Conservation (phyloP, 2,113 vertebrate genomes). For the Trogon surrucura region DNA sequence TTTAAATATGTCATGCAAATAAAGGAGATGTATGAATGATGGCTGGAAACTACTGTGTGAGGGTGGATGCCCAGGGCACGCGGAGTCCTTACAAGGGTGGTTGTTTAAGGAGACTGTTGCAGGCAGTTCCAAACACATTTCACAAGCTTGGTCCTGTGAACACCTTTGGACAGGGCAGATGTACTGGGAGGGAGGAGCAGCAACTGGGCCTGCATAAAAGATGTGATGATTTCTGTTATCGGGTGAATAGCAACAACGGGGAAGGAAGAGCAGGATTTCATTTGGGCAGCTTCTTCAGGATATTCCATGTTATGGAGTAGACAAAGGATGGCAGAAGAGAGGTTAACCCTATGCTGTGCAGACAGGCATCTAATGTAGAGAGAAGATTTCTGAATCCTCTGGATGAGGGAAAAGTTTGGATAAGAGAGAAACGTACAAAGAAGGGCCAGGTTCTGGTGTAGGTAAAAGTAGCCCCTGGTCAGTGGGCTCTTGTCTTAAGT, state of each 20-base stretch:
- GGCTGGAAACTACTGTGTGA: not conserved
- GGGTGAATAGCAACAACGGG: not conserved
- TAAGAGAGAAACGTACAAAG: not conserved
- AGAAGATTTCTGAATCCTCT: not conserved
- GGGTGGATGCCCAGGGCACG: not conserved
- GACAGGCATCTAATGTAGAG: not conserved
- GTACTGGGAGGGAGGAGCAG: not conserved
- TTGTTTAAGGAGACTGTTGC: not conserved
- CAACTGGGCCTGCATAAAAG: not conserved
- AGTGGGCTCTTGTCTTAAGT: not conserved
- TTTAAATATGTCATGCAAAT: rapidly evolving
- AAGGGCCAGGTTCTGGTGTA: not conserved
- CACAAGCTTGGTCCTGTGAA: not conserved
- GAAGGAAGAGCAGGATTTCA: not conserved
- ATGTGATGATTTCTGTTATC: not conserved
- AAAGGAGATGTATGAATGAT: not conserved
- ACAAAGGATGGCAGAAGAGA: not conserved
- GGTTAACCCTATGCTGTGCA: not conserved
- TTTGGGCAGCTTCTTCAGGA: not conserved
- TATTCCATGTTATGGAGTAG: not conserved
- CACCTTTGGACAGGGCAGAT: not conserved
- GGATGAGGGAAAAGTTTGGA: not conserved
- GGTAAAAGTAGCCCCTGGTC: not conserved
- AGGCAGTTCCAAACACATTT: not conserved
- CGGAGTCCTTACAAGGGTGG: not conserved